Conservation (phyloP, 92 coral and sea anemone species). For the Parazoanthus darwini region DNA sequence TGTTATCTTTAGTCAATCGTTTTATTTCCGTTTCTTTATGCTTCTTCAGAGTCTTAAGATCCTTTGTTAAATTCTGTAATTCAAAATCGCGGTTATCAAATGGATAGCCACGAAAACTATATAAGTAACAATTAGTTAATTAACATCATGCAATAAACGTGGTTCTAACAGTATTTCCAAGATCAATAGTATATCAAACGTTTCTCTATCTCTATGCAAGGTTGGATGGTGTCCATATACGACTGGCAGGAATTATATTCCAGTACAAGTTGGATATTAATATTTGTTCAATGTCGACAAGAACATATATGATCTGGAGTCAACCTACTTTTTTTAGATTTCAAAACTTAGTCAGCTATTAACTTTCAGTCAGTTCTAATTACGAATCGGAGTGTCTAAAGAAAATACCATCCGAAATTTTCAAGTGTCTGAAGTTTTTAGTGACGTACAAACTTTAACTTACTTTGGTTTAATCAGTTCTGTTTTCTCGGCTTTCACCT, state of each 20-base stretch:
- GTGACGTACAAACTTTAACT: too few relatives aligned
- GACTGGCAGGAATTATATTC: not conserved
- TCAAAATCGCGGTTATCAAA: not conserved
- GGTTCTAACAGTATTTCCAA: not conserved
- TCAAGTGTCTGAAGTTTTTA: too few relatives aligned
- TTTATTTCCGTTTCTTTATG: conserved; percentile 79
- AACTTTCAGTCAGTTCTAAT: too few relatives aligned
- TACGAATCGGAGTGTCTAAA: too few relatives aligned
- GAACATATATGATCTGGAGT: too few relatives aligned
- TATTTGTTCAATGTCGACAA: not conserved
- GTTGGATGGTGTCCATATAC: not conserved
- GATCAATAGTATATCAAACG: not conserved
- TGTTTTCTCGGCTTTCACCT: too few relatives aligned
- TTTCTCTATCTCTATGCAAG: not conserved
- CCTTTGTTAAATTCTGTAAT: conserved; percentile 68
- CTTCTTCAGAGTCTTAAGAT: conserved; percentile 69
- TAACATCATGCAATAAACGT: not conserved
- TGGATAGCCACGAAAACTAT: not conserved
- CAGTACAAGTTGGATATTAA: too few relatives aligned
- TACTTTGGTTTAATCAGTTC: too few relatives aligned
- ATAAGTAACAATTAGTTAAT: not conserved
- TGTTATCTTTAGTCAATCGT: conserved; percentile 62
- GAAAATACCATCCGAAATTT: too few relatives aligned
- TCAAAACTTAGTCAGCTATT: too few relatives aligned
- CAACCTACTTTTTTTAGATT: too few relatives aligned